A percentile compares a stretch with the other conserved stretches of the same genome.
These are phyloP conservation scores for Synanceia verrucosa DNA, from an alignment of 2,797 vertebrate genomes.

Conservation along the genomic window DNA sequence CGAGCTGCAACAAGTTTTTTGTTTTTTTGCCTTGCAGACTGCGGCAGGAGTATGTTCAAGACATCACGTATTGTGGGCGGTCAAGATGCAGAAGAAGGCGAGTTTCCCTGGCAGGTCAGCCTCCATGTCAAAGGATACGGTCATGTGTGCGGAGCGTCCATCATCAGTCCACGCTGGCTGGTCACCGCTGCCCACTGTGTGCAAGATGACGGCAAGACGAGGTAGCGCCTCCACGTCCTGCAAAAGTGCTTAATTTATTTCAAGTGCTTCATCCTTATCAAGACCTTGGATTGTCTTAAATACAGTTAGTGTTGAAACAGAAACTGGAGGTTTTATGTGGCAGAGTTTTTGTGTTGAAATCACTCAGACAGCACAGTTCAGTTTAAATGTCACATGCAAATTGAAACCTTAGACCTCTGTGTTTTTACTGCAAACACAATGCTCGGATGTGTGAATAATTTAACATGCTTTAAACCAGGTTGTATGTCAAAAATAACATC, in stretches of 20 bases:
- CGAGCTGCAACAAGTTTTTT: slow-evolving; percentile 8
- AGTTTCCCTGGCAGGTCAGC: slow-evolving; percentile 98
- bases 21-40: slow-evolving; percentile 76
- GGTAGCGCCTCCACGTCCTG: slow-evolving; percentile 67
- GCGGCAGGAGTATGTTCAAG: slow-evolving; percentile 83
- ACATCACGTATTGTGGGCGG: slow-evolving; percentile 91
- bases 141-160: slow-evolving; percentile 91
- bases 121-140: slow-evolving; percentile 81
- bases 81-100: slow-evolving; percentile 82
- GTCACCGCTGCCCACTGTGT: slow-evolving; percentile 96
- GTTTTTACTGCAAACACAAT: slow-evolving; percentile 2
- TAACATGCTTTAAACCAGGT: too few species aligned
- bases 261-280: not conserved
- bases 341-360: not conserved
- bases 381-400: slow-evolving; percentile 1
- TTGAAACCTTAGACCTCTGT: slow-evolving; percentile 7
- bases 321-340: not conserved
- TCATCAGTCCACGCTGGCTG: slow-evolving; percentile 88
- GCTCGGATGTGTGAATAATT: slow-evolving; percentile 7
- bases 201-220: slow-evolving; percentile 70
- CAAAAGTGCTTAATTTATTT: not conserved
- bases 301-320: not conserved
- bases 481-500: not conserved
- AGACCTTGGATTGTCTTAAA: not conserved
- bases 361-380: not conserved